These are phyloP conservation scores for Artemisiospiza belli DNA, from an alignment of 2,113 vertebrate genomes.

Conservation along the genomic window DNA sequence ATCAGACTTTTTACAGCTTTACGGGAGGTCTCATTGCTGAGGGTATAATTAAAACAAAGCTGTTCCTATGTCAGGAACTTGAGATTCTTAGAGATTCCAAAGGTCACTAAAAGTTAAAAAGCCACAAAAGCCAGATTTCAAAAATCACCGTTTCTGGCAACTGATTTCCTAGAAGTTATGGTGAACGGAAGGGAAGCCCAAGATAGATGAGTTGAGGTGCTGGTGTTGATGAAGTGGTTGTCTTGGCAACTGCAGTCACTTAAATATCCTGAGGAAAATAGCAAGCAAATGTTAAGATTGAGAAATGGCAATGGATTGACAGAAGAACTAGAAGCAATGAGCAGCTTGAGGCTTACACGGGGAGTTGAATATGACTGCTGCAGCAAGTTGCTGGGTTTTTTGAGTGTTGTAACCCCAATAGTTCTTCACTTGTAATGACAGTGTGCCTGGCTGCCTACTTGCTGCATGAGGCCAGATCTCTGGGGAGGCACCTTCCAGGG, in stretches of 20 bases:
- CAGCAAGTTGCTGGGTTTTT: background rate
- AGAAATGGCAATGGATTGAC: background rate
- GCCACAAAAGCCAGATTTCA: background rate
- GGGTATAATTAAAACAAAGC: background rate
- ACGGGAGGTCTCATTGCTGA: background rate
- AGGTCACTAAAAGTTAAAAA: background rate
- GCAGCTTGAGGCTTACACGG: background rate
- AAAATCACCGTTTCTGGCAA: background rate
- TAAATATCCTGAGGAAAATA: constrained; percentile 59
- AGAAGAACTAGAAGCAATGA: background rate
- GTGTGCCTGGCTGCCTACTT: background rate
- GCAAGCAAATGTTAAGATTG: constrained; percentile 20
- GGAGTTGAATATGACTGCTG: background rate
- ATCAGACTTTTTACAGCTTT: background rate
- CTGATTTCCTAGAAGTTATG: constrained; percentile 21
- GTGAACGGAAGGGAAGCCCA: constrained; percentile 29
- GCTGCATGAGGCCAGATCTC: background rate
- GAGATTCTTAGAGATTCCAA: background rate
- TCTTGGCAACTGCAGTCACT: constrained; percentile 50
- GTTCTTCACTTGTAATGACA: background rate
- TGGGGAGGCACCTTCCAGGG: background rate
- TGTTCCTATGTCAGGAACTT: background rate
- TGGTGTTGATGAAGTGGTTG: constrained; percentile 52
- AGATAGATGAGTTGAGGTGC: constrained; percentile 50
- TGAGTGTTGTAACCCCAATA: background rate